phyloP scores from a whole-genome alignment of 1,140 invertebrate species.

The Drosophila auraria region DNA sequence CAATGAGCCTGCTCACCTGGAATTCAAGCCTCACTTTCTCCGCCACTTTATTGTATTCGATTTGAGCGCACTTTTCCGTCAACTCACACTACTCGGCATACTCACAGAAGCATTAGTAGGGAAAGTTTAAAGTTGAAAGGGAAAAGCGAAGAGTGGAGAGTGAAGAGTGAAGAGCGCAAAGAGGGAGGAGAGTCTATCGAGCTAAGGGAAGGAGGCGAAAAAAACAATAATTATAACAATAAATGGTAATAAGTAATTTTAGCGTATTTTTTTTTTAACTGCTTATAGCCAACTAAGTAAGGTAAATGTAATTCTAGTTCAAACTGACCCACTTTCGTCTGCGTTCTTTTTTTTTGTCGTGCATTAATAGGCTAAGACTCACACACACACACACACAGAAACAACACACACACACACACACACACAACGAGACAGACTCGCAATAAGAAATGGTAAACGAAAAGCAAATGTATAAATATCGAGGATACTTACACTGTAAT shows the following conservation, averaged over 20 bases:
- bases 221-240: conserved; percentile 77
- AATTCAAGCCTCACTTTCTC: conserved; percentile 32
- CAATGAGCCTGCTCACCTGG: conserved; percentile 29
- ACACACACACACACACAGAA: conserved; percentile 13
- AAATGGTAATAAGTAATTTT: conserved; percentile 74
- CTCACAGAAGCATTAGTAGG: conserved; percentile 72
- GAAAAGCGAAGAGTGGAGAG: not conserved
- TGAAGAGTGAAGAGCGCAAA: not conserved
- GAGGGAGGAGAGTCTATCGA: conserved; percentile 23
- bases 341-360: conserved; percentile 48
- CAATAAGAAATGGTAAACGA: conserved; percentile 44
- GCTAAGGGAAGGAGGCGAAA: conserved; percentile 30
- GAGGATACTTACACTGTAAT: conserved; percentile 48
- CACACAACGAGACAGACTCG: conserved; percentile 20
- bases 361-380: conserved; percentile 32
- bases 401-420: conserved; percentile 16
- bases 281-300: conserved; percentile 74
- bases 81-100: conserved; percentile 53
- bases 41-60: conserved; percentile 5
- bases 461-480: conserved; percentile 53
- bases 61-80: conserved; percentile 17
- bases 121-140: conserved; percentile 11
- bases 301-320: conserved; percentile 60
- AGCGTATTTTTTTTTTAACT: conserved; percentile 76
- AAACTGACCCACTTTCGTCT: conserved; percentile 48